These are phyloP conservation scores for Pseudococcus jackbeardsleyi DNA, from an alignment of 2,888 invertebrate genomes.

Conservation along the genomic window DNA sequence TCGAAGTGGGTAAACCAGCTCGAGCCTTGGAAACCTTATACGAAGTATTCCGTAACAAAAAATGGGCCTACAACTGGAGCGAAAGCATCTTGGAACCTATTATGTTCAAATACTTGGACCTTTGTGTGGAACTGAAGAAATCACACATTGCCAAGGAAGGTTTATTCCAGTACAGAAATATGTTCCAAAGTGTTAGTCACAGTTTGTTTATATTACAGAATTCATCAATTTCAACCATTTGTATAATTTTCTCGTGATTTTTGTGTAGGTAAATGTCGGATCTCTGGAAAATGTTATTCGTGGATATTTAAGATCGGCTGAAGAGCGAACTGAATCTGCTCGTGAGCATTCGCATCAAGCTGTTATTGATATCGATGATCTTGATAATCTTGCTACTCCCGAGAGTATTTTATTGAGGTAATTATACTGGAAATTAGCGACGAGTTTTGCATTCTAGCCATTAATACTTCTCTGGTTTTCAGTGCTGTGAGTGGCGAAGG, in stretches of 20 bases:
- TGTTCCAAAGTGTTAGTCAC: conserved; percentile 86
- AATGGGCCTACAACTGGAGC: conserved; percentile 96
- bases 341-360: conserved; percentile 93
- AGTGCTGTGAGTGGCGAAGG: conserved; percentile 98
- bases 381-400: conserved; percentile 96
- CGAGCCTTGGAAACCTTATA: conserved; percentile 97
- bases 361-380: conserved; percentile 96
- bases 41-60: conserved; percentile 98
- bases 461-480: conserved; percentile 56
- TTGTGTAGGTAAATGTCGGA: conserved; percentile 85
- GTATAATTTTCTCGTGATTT: too few species aligned
- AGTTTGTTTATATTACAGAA: too few species aligned
- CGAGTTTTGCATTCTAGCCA: too few species aligned
- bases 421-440: background rate
- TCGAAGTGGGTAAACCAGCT: conserved; percentile 97
- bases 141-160: conserved; percentile 99
- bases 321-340: conserved; percentile 95
- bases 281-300: conserved; percentile 98
- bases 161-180: conserved; percentile 97
- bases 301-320: conserved; percentile 94
- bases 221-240: too few species aligned
- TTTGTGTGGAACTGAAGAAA: conserved; percentile 98
- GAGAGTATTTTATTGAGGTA: conserved; percentile 87
- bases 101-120: conserved; percentile 98
- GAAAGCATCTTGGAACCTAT: conserved; percentile 99